These are phyloP conservation scores for Lepidurus packardi DNA, from an alignment of 1,140 invertebrate species.

Conservation along the genomic window DNA sequence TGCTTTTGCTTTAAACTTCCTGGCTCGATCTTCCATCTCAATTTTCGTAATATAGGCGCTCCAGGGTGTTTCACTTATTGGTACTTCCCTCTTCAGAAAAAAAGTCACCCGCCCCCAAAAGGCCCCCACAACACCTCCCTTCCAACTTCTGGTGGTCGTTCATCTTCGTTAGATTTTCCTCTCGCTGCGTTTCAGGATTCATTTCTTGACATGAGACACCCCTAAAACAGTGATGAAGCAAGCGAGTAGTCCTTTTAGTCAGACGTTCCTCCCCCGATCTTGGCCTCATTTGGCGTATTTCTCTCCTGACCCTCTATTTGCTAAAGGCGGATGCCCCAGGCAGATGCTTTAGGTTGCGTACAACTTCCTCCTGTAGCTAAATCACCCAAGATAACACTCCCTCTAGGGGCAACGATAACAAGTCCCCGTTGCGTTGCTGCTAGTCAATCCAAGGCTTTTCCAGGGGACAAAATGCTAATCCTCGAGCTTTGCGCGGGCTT, in stretches of 20 bases:
- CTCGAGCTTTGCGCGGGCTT: background rate
- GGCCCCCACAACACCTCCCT: background rate
- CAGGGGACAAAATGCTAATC: background rate
- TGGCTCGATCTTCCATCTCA: background rate
- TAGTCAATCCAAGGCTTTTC: slow-evolving; percentile 2
- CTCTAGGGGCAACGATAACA: background rate
- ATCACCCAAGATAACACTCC: background rate
- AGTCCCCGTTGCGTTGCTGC: background rate
- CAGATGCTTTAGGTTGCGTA: background rate
- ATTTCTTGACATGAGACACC: background rate
- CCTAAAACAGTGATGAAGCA: background rate
- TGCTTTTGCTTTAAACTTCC: background rate
- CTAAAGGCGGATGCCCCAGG: background rate
- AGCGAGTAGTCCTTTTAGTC: background rate
- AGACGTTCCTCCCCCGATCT: no score
- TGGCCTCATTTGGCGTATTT: background rate
- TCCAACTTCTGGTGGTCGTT: background rate
- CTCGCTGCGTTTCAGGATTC: background rate
- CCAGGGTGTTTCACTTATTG: slow-evolving; percentile 4
- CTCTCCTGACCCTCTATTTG: background rate
- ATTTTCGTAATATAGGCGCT: background rate
- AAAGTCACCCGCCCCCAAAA: background rate
- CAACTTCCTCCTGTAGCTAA: background rate
- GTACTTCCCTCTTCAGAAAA: slow-evolving; percentile 18
- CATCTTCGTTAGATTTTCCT: background rate